Evolutionary conservation across 1,140 invertebrate genomes (phyloP).

Genomic region (Solenopsis fugax): DNA sequence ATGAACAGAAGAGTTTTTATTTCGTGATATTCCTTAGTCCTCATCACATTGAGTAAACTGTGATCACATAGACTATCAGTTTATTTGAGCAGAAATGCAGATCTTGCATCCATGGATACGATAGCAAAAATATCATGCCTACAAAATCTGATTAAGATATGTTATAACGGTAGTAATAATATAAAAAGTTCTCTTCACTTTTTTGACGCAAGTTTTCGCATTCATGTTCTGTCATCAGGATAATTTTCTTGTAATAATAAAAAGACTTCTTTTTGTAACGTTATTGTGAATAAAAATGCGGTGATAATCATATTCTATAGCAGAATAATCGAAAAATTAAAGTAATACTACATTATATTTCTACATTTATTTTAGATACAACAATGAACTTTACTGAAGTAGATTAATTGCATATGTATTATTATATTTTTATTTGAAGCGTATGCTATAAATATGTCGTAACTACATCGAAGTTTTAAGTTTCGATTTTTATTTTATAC

Average conservation of each 20-base stretch:
- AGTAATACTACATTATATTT: neutral
- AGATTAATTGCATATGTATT: neutral
- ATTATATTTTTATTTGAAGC: neutral
- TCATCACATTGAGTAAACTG: too few relatives aligned
- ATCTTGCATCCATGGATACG: too few relatives aligned
- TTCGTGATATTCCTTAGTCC: too few relatives aligned
- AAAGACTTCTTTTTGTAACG: neutral
- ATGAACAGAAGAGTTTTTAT: too few relatives aligned
- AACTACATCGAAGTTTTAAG: neutral
- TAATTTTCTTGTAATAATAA: neutral
- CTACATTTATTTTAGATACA: neutral
- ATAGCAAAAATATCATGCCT: too few relatives aligned
- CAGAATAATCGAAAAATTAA: neutral
- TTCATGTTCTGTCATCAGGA: neutral
- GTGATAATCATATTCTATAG: neutral
- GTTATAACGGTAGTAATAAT: too few relatives aligned
- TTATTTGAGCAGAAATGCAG: neutral
- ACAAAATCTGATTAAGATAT: too few relatives aligned
- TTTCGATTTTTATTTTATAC: neutral
- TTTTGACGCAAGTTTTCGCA: neutral
- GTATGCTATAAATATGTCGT: neutral
- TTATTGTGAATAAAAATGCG: neutral
- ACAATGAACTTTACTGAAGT: neutral
- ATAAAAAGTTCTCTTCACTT: neutral
- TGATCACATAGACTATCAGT: neutral